These are phyloP conservation scores for Thera britannica DNA, from an alignment of 2,888 invertebrate species.

Conservation along the genomic window DNA sequence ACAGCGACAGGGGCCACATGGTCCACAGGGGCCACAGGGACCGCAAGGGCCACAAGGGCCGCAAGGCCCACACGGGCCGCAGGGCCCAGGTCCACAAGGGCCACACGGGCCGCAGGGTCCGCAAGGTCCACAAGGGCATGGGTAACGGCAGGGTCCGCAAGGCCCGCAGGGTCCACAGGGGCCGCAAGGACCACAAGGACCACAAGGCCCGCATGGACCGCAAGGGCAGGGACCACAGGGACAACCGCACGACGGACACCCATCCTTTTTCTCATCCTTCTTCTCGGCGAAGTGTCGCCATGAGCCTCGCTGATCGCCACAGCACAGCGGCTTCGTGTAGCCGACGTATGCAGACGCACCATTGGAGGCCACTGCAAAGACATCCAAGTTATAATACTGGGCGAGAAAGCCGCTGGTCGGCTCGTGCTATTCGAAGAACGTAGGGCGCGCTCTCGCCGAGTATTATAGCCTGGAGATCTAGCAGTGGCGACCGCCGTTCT, in stretches of 20 bases:
- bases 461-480: constrained; percentile 74
- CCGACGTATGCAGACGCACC: constrained; percentile 45
- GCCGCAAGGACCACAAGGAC: constrained; percentile 45
- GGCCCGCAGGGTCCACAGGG: constrained; percentile 49
- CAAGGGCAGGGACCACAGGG: constrained; percentile 52
- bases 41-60: constrained; percentile 50
- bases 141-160: constrained; percentile 54
- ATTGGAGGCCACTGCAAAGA: constrained; percentile 67
- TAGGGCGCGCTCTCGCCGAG: constrained; percentile 63
- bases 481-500: constrained; percentile 72
- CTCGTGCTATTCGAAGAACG: constrained; percentile 75
- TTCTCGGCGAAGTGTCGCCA: constrained; percentile 56
- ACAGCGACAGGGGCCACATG: constrained; percentile 49
- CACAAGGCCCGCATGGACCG: constrained; percentile 56
- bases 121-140: constrained; percentile 55
- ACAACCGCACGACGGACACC: constrained; percentile 44
- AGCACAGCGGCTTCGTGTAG: constrained; percentile 50
- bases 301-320: constrained; percentile 55
- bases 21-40: constrained; percentile 61
- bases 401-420: constrained; percentile 60
- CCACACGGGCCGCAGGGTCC: constrained; percentile 47
- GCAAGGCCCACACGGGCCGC: constrained; percentile 60
- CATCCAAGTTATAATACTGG: constrained; percentile 76
- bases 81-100: constrained; percentile 52
- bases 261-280: constrained; percentile 53